Conservation (phyloP, 2,113 vertebrate species). For the Brachypteracias leptosomus region DNA sequence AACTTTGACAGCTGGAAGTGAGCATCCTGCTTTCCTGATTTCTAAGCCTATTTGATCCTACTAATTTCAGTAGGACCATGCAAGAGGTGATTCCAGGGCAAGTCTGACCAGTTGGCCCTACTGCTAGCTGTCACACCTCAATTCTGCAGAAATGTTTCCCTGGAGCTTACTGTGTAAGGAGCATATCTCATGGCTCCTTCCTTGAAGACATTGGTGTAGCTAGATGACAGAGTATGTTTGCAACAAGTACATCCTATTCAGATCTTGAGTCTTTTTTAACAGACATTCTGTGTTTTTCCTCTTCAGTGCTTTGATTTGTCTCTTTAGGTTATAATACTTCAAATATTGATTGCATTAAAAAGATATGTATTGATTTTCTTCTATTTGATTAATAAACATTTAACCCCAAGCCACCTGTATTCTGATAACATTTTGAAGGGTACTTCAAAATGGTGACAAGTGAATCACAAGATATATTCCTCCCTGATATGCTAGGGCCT, state of each 20-base stretch:
- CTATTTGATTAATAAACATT: neutral
- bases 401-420: neutral
- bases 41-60: neutral
- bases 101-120: neutral
- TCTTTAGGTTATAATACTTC: neutral
- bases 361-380: neutral
- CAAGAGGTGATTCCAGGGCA: neutral
- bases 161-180: neutral
- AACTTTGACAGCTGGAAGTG: neutral
- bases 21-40: neutral
- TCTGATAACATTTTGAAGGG: neutral
- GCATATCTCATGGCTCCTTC: neutral
- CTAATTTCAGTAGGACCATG: neutral
- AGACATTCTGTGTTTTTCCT: neutral
- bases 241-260: neutral
- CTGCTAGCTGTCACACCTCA: fast-evolving
- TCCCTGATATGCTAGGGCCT: neutral
- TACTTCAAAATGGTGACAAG: neutral
- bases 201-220: neutral
- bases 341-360: neutral
- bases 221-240: neutral
- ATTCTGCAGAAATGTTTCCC: neutral
- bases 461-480: neutral
- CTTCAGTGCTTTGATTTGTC: neutral
- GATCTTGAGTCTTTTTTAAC: neutral